Evolutionary conservation across 2,797 vertebrate genomes (phyloP), one percentile per base, ranked within the genome.

Genomic region (Tarsius wallacei): DNA sequence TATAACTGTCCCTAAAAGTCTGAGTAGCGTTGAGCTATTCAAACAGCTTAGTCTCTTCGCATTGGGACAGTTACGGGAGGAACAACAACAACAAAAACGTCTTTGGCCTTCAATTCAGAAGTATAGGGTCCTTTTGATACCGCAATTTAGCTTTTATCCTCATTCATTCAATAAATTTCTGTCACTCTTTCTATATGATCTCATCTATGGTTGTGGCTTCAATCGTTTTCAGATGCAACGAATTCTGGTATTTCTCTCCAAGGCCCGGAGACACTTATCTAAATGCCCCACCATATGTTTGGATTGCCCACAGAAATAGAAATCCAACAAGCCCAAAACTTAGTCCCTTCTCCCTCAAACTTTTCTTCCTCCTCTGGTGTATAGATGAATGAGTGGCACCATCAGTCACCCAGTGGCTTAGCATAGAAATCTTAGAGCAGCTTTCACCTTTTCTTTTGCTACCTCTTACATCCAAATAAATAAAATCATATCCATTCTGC

Each of bases 181-280:
- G 26, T 68, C 51, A 59, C 10, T 76, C n/a, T 92, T 91, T 66
- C 28, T 70, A 10, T 84, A 74, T 74, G 61, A 90, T 64, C 16
- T 64, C 31, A 90, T 33, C 22, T 53, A 71, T 5, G 33, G 19
- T 9, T 70, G 6, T 47, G 28, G 24, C 15, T 93, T 87, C 24
- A 93, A 19, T 86, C 93, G 89, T 91, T 74, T 93, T 77, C 47
- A 59, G 68, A 70, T 53, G 51, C 26, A 83, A 71, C 71, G 28
- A 80, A 64, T 95, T 95, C 73, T 59, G 24, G 21, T 47, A 59
- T 82, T 17, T 71, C 21, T 68, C 19, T 73, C 47, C 42, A 68
- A 2, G 84, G 24, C 5, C 33, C 36, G 80, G 61, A 92, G 28
- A 42, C 42, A 42, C 42, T 42, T 70, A 70, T 85, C 47, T 94